Evolutionary conservation across 2,113 vertebrate genomes (phyloP).

Genomic region (Pteronura brasiliensis): DNA sequence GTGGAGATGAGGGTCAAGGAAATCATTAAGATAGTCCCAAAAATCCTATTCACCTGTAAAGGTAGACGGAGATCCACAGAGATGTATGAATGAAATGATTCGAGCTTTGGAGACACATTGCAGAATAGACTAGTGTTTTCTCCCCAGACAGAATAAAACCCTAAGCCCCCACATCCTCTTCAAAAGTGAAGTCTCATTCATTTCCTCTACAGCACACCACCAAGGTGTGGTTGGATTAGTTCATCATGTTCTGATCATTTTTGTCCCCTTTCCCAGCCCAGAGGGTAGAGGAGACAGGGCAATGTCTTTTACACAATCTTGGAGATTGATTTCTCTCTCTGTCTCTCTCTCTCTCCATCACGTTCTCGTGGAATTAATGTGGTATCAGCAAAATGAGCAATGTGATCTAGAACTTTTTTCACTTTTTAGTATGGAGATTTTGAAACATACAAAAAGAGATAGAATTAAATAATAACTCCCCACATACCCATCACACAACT

Average conservation of each 20-base stretch:
- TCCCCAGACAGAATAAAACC: background rate
- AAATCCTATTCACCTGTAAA: background rate
- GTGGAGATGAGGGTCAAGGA: background rate
- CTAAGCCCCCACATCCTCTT: background rate
- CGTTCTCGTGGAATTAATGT: background rate
- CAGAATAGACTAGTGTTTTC: conserved; percentile 4
- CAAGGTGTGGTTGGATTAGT: background rate
- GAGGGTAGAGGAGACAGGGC: background rate
- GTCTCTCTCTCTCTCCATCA: background rate
- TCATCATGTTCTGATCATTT: background rate
- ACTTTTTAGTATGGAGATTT: background rate
- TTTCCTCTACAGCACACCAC: background rate
- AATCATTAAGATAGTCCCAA: background rate
- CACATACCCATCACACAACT: background rate
- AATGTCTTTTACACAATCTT: background rate
- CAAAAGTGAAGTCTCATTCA: background rate
- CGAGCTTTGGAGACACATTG: background rate
- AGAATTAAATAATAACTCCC: background rate
- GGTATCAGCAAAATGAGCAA: conserved; percentile 16
- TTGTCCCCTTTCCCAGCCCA: background rate
- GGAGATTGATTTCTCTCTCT: background rate
- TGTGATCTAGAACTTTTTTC: background rate
- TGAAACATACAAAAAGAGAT: conserved; percentile 23
- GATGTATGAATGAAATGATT: background rate
- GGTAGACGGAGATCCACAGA: background rate